These are phyloP conservation scores for Poecile atricapillus DNA, from an alignment of 2,113 vertebrate genomes.

Conservation along the genomic window DNA sequence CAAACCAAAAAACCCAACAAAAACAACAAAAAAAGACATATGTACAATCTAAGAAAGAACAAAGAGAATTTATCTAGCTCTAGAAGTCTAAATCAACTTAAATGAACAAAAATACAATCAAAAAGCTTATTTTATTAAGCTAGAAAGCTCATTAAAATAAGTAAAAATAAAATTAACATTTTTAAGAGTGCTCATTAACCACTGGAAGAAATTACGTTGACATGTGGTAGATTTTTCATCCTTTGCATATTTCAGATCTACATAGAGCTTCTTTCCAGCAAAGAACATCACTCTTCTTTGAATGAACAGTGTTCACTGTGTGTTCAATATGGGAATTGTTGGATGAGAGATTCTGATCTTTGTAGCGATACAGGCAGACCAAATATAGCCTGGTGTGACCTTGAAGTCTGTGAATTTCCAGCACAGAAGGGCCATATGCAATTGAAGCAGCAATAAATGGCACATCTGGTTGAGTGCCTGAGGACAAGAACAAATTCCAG, in stretches of 20 bases:
- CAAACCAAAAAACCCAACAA: background rate
- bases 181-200: background rate
- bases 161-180: background rate
- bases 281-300: background rate
- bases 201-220: background rate
- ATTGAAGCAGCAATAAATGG: background rate
- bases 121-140: background rate
- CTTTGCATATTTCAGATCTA: background rate
- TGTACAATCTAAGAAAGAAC: background rate
- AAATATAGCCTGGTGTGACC: background rate
- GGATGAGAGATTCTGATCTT: background rate
- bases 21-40: background rate
- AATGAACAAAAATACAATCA: background rate
- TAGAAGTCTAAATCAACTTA: background rate
- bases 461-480: background rate
- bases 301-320: background rate
- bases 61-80: background rate
- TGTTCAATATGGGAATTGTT: background rate
- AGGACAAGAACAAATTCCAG: background rate
- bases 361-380: fast-evolving
- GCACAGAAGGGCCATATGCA: background rate
- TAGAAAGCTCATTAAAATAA: background rate
- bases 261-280: background rate
- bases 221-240: background rate
- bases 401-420: background rate